Conservation (phyloP, 2,888 invertebrate genomes). For the Trissolcus brochymenae region DNA sequence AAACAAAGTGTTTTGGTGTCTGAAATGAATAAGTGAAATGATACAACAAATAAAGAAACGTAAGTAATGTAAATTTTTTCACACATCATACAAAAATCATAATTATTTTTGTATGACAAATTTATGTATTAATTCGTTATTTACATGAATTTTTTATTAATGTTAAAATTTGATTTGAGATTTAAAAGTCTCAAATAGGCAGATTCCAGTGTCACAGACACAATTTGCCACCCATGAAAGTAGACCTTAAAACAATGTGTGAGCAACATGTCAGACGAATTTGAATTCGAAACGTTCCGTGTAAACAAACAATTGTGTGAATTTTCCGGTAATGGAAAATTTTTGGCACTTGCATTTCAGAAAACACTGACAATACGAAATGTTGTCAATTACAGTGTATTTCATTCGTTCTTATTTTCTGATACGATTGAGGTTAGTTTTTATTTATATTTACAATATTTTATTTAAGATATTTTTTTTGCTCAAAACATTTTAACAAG, state of each 20-base stretch:
- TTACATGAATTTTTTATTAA: no score
- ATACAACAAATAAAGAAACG: no score
- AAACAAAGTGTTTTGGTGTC: no score
- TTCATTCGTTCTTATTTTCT: conserved; percentile 63
- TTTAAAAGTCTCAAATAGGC: no score
- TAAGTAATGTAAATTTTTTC: no score
- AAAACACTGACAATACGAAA: conserved; percentile 38
- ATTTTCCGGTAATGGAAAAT: conserved; percentile 43
- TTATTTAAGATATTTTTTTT: not conserved
- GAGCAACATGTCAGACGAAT: conserved; percentile 25
- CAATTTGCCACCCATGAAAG: no score
- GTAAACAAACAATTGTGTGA: conserved; percentile 52
- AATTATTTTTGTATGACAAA: no score
- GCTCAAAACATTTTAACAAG: not conserved
- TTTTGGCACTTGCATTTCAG: conserved; percentile 47
- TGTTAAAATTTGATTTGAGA: no score
- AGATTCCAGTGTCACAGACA: no score
- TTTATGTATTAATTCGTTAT: no score
- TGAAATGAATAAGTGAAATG: no score
- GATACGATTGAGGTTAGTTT: conserved; percentile 73
- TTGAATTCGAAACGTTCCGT: conserved; percentile 32
- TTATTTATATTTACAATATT: conserved; percentile 17
- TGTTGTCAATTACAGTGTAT: conserved; percentile 51
- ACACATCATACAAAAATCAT: no score
- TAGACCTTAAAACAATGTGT: not conserved